Percentiles rank a stretch among this genome's conserved stretches.
phyloP scores from a whole-genome alignment of 2,797 vertebrate genomes.

The Vireo griseus region DNA sequence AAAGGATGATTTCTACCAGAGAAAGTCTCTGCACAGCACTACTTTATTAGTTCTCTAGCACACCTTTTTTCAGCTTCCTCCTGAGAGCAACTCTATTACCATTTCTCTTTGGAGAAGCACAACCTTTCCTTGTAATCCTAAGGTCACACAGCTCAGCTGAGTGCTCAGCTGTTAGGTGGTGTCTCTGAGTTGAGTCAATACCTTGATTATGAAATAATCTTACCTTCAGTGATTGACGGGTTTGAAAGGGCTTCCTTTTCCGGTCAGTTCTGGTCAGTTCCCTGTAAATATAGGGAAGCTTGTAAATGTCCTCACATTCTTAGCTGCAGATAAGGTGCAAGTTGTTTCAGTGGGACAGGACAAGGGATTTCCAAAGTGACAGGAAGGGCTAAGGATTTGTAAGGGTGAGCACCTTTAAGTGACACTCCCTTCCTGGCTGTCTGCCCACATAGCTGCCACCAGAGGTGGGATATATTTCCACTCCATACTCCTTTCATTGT shows the following conservation, averaged over 20 bases:
- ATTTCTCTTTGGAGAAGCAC: constrained; percentile 16
- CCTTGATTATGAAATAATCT: neutral
- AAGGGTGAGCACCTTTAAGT: neutral
- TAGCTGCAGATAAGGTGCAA: neutral
- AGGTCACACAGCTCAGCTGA: neutral
- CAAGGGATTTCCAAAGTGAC: neutral
- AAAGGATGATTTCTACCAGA: neutral
- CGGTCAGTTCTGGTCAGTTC: neutral
- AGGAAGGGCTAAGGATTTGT: neutral
- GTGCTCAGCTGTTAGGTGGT: neutral
- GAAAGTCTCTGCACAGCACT: constrained; percentile 11
- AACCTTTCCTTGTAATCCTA: constrained; percentile 10
- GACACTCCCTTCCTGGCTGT: neutral
- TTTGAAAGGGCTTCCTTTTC: neutral
- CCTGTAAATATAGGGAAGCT: neutral
- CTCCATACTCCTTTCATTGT: neutral
- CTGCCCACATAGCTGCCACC: neutral
- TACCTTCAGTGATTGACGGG: neutral
- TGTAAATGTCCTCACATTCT: neutral
- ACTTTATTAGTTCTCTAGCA: constrained; percentile 35
- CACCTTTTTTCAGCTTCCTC: constrained; percentile 28
- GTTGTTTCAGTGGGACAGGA: neutral
- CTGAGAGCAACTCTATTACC: constrained; percentile 36
- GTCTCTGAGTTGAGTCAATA: neutral
- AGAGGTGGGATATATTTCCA: neutral